Base-by-base conservation (phyloP, 1,140 invertebrate species). In the Agrilus planipennis region DNA sequence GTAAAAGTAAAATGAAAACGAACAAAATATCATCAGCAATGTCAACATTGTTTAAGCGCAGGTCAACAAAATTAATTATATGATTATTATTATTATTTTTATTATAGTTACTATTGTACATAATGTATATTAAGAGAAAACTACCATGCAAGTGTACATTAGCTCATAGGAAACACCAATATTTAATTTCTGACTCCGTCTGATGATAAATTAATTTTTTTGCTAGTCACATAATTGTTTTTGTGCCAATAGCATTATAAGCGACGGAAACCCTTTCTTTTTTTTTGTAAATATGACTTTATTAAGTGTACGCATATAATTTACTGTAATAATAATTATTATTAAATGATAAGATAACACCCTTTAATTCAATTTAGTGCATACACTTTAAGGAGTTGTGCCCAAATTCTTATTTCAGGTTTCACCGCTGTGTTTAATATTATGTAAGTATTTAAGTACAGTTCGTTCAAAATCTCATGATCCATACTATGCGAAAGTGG, bases 211-310 rank as follows among this genome's bases (percentile, higher is more conserved):
- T 4, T 20, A 17, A 36, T 36, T 22, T 36, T 21, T 21, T 16
- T 15, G 19, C 34, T 36, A 36, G 34, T 36, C 34, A 36, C 34
- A 36, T n/a, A n/a, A n/a, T 16, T 36, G 34, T 36, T 36, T 21
- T 36, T 36, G 34, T 36, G 34, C 34, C 34, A 36, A 36, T 36
- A 36, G 34, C 34, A 36, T 36, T 18, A 18, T 36, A 36, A 21
- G 34, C 23, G 34, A 36, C 34, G 34, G 34, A n/a, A n/a, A n/a
- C n/a, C n/a, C n/a, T n/a, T n/a, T n/a, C n/a, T n/a, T n/a, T n/a
- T n/a, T n/a, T n/a, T n/a, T n/a, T n/a, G n/a, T n/a, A n/a, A n/a
- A n/a, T n/a, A n/a, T n/a, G n/a, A n/a, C n/a, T n/a, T n/a, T n/a
- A n/a, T n/a, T n/a, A n/a, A n/a, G n/a, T n/a, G n/a, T n/a, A n/a